phyloP scores from a whole-genome alignment of 2,797 vertebrate species.

The Ctenopoma multispine region DNA sequence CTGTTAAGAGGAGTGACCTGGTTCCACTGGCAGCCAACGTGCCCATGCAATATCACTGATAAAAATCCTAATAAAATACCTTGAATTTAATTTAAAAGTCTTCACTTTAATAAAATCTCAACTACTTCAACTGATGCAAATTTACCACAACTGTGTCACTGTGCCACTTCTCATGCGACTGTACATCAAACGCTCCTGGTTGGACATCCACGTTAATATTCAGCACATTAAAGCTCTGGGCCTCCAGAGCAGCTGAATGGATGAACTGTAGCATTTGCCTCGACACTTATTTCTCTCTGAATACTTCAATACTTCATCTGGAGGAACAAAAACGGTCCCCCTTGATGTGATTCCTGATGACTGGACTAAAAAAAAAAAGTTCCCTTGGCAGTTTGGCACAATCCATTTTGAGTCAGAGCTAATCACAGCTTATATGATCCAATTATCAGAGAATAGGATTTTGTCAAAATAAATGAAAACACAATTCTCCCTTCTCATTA shows the following conservation, averaged over 20 bases:
- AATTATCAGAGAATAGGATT: slow-evolving; percentile 61
- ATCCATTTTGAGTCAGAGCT: slow-evolving; percentile 21
- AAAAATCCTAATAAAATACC: too few relatives aligned
- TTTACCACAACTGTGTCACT: too few relatives aligned
- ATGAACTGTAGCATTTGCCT: background rate
- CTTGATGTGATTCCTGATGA: slow-evolving; percentile 11
- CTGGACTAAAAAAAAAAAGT: background rate
- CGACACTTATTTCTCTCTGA: background rate
- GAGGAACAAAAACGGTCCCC: background rate
- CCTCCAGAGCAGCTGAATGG: background rate
- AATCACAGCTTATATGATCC: slow-evolving; percentile 51
- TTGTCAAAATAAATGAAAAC: slow-evolving; percentile 60
- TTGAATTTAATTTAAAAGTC: too few relatives aligned
- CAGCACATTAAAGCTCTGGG: background rate
- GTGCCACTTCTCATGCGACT: too few relatives aligned
- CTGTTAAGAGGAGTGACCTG: too few relatives aligned
- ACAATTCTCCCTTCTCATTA: slow-evolving; percentile 50
- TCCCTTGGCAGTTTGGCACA: slow-evolving; percentile 21
- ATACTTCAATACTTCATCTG: background rate
- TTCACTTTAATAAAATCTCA: too few relatives aligned
- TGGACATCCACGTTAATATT: background rate
- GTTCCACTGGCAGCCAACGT: too few relatives aligned
- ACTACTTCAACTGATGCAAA: too few relatives aligned
- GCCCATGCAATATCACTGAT: too few relatives aligned
- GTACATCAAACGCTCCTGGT: background rate